phyloP scores from a whole-genome alignment of 92 coral and sea anemone genomes.

The Siderastrea siderea region DNA sequence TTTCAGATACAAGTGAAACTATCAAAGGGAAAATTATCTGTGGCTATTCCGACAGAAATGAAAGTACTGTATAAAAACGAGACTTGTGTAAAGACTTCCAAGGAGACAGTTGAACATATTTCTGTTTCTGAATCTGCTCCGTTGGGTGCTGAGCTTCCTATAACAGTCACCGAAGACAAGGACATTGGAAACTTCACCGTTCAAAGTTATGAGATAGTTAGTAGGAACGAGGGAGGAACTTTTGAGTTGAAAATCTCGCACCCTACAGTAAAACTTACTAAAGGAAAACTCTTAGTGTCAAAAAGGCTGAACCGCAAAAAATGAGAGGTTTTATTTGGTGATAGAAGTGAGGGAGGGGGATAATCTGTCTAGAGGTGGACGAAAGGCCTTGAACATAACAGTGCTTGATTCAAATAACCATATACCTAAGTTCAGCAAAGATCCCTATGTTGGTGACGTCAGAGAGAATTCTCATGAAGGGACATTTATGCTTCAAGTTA shows the following conservation, averaged over 20 bases:
- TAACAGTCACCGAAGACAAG: constrained; percentile 70
- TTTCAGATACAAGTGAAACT: constrained; percentile 64
- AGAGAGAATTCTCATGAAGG: constrained; percentile 78
- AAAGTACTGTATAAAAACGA: constrained; percentile 79
- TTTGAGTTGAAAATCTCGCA: constrained; percentile 67
- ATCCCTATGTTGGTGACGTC: constrained; percentile 70
- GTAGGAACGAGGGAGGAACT: constrained; percentile 75
- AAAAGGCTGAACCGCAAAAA: constrained; percentile 83
- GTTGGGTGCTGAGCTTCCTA: constrained; percentile 62
- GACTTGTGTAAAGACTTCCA: too few species aligned
- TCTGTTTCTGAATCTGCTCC: constrained; percentile 85
- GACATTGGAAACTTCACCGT: constrained; percentile 86
- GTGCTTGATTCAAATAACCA: constrained; percentile 87
- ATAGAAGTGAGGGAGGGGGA: constrained; percentile 85
- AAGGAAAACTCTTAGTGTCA: constrained; percentile 64
- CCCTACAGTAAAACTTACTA: constrained; percentile 64
- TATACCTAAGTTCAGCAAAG: constrained; percentile 77
- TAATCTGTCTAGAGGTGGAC: constrained; percentile 70
- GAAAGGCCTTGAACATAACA: constrained; percentile 70
- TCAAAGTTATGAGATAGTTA: constrained; percentile 76
- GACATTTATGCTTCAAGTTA: constrained; percentile 77
- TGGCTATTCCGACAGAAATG: constrained; percentile 69
- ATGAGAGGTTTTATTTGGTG: constrained; percentile 68
- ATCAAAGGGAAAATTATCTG: constrained; percentile 41
- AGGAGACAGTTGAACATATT: constrained; percentile 64